These are phyloP conservation scores for Myotis vivesi DNA, from an alignment of 2,797 vertebrate species.

Conservation along the genomic window DNA sequence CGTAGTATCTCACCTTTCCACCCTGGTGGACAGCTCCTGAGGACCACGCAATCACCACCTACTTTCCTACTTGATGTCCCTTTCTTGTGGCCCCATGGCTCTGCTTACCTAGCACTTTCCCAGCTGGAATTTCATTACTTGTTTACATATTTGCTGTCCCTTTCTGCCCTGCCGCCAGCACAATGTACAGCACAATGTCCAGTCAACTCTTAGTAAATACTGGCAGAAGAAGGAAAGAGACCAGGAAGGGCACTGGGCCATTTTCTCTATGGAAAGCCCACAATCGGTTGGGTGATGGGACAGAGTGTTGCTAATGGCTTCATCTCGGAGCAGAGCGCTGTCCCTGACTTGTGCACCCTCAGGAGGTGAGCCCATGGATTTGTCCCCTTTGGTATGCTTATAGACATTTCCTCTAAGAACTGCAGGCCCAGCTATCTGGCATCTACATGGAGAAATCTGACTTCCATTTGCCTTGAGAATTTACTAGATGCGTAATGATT, in stretches of 20 bases:
- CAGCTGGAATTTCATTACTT: not conserved
- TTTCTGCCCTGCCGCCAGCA: not conserved
- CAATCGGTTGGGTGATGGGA: accelerated
- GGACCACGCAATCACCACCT: not conserved
- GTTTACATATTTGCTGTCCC: not conserved
- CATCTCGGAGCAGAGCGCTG: not conserved
- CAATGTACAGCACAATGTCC: not conserved
- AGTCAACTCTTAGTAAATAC: not conserved
- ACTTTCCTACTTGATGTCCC: not conserved
- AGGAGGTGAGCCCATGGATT: accelerated
- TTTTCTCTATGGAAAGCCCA: not conserved
- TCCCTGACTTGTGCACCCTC: not conserved
- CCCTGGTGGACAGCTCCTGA: not conserved
- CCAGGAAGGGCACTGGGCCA: not conserved
- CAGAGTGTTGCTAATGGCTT: not conserved
- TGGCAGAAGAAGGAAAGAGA: not conserved
- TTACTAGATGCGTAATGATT: not conserved
- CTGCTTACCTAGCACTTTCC: not conserved
- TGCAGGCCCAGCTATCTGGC: not conserved
- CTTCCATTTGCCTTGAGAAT: slow-evolving; percentile 10
- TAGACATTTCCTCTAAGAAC: not conserved
- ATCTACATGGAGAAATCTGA: not conserved
- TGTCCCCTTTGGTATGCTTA: not conserved
- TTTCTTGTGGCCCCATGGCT: not conserved
- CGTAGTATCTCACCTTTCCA: not conserved